These are phyloP conservation scores for Eristalinus sepulchralis DNA, from an alignment of 2,888 invertebrate genomes.

Conservation along the genomic window DNA sequence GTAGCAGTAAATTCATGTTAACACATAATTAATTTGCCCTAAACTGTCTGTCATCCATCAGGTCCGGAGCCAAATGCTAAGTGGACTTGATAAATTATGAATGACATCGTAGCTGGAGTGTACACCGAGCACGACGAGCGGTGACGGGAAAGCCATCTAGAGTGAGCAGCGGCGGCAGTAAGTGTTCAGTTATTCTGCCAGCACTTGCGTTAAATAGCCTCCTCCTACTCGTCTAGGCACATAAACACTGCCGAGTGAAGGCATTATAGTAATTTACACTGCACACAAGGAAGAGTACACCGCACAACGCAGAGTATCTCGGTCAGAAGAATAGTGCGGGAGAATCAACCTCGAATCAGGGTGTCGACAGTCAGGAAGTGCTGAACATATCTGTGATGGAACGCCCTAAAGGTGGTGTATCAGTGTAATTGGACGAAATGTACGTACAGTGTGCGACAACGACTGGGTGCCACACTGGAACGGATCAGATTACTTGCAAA, in stretches of 20 bases:
- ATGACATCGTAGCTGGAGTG: constrained; percentile 44
- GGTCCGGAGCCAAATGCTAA: constrained; percentile 47
- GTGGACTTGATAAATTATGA: constrained; percentile 65
- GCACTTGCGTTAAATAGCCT: constrained; percentile 38
- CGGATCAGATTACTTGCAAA: constrained; percentile 41
- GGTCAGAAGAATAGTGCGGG: constrained; percentile 21
- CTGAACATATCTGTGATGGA: constrained; percentile 57
- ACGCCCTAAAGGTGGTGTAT: constrained; percentile 52
- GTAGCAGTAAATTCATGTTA: constrained; percentile 60
- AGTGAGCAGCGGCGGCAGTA: not conserved
- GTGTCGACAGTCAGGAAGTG: constrained; percentile 59
- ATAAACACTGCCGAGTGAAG: constrained; percentile 10
- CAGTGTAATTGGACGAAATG: constrained; percentile 62
- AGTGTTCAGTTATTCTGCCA: constrained; percentile 13
- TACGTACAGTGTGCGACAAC: constrained; percentile 35
- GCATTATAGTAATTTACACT: constrained; percentile 47
- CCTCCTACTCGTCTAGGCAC: constrained; percentile 8
- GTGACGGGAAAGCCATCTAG: not conserved
- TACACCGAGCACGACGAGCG: not conserved
- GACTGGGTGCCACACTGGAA: constrained; percentile 26
- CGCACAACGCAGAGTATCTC: constrained; percentile 10
- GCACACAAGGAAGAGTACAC: constrained; percentile 9
- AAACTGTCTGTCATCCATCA: constrained; percentile 55
- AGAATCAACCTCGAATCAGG: constrained; percentile 41
- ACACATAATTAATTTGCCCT: constrained; percentile 65